A percentile compares a stretch with the other conserved stretches of the same genome.
phyloP scores from a whole-genome alignment of 2,113 vertebrate genomes.

The Takifugu flavidus region DNA sequence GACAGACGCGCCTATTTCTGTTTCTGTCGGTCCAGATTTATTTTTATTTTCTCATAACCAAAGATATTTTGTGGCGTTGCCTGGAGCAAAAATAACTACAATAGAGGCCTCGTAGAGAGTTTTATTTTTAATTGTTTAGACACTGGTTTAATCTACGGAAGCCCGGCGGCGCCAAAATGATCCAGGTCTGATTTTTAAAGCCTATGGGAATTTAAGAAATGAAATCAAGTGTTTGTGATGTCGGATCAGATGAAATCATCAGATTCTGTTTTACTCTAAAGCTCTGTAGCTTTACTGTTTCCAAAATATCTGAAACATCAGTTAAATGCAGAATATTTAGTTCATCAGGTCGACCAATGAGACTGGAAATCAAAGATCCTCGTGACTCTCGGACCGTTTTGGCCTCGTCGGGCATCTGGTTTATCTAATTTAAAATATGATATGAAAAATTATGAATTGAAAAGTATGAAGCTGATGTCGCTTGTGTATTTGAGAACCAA shows the following conservation, averaged over 20 bases:
- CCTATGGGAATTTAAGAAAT: too few species aligned
- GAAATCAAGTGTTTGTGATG: too few species aligned
- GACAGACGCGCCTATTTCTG: constrained; percentile 48
- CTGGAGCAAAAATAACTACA: constrained; percentile 66
- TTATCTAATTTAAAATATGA: constrained; percentile 9
- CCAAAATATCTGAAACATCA: too few species aligned
- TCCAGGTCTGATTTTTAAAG: constrained; percentile 3
- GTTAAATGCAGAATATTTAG: too few species aligned
- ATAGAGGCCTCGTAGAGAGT: constrained; percentile 43
- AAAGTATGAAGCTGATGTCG: constrained; percentile 25
- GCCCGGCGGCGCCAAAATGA: constrained; percentile 1
- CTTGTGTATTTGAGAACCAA: constrained; percentile 23
- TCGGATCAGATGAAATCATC: too few species aligned
- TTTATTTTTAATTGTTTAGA: constrained; percentile 64
- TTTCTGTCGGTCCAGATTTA: constrained; percentile 25
- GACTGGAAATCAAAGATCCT: background rate
- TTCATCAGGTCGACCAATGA: too few species aligned
- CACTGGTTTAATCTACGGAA: constrained; percentile 58
- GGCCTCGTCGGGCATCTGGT: constrained; percentile 23
- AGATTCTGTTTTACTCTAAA: too few species aligned
- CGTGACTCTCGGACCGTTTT: constrained; percentile 3
- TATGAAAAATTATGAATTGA: constrained; percentile 7
- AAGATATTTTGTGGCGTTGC: constrained; percentile 71
- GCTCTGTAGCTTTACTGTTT: too few species aligned
- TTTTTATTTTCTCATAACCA: constrained; percentile 62